A percentile compares a stretch with the other conserved stretches of the same genome.
Evolutionary conservation across 2,113 vertebrate species (phyloP).

Genomic region (Dissostichus mawsoni): DNA sequence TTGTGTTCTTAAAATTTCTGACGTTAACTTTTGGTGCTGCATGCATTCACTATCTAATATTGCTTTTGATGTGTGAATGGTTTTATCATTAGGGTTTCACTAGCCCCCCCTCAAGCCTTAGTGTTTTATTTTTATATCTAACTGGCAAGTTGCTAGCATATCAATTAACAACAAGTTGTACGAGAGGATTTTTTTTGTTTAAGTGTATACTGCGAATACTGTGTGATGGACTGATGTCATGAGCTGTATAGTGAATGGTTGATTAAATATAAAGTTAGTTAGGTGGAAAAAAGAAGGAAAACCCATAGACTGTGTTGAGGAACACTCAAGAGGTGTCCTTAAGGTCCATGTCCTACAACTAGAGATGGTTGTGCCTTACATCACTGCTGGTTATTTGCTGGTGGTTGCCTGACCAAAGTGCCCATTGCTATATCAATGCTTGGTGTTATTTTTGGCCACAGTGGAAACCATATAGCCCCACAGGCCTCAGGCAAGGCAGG

Average conservation of each 20-base stretch:
- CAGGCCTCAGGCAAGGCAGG: constrained; percentile 40
- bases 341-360: neutral
- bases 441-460: constrained; percentile 80
- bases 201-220: too few species aligned
- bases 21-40: neutral
- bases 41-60: neutral
- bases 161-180: neutral
- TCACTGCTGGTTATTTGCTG: constrained; percentile 28
- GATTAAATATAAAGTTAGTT: neutral
- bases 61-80: neutral
- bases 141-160: neutral
- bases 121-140: neutral
- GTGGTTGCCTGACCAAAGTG: constrained; percentile 32
- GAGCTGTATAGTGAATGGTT: neutral
- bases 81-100: neutral
- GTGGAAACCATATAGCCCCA: constrained; percentile 81
- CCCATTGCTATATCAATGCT: constrained; percentile 70
- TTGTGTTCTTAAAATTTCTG: neutral
- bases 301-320: neutral
- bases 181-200: neutral
- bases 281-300: neutral
- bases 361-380: constrained; percentile 2
- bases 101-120: neutral
- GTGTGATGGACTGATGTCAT: neutral
- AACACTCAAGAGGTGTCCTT: neutral